These are phyloP conservation scores for Thecocarcelia acutangulata DNA, from an alignment of 2,888 invertebrate species.

Conservation along the genomic window DNA sequence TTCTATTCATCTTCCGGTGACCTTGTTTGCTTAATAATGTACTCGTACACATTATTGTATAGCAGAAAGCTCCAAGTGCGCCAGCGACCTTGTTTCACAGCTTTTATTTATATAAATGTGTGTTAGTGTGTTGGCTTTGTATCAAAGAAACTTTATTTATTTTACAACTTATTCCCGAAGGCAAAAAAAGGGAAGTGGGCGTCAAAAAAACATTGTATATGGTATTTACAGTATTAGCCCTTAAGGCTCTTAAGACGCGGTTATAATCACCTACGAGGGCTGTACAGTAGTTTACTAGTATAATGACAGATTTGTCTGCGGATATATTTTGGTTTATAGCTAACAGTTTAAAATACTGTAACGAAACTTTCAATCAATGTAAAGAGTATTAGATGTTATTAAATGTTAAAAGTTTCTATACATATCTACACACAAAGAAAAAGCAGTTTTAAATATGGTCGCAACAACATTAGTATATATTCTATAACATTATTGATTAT, in stretches of 20 bases:
- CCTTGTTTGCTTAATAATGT: slow-evolving; percentile 31
- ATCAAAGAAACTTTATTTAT: slow-evolving; percentile 53
- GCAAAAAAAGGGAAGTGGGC: slow-evolving; percentile 62
- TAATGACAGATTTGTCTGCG: no score
- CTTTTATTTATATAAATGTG: slow-evolving; percentile 3
- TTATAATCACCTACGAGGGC: slow-evolving; percentile 30
- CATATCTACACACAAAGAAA: no score
- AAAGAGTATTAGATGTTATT: no score
- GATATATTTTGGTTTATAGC: no score
- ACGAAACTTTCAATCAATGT: no score
- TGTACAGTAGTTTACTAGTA: no score
- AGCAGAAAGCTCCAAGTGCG: slow-evolving; percentile 43
- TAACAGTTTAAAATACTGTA: no score
- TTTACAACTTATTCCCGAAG: slow-evolving; percentile 55
- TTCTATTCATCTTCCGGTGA: slow-evolving; percentile 20
- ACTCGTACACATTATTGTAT: slow-evolving; percentile 34
- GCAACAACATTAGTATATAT: no score
- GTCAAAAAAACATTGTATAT: slow-evolving; percentile 68
- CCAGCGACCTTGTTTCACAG: slow-evolving; percentile 38
- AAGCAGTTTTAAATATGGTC: no score
- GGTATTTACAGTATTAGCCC: slow-evolving; percentile 62
- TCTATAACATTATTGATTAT: no score
- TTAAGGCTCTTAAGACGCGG: slow-evolving; percentile 11
- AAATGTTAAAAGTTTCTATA: no score
- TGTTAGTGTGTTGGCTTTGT: not conserved